phyloP scores from a whole-genome alignment of 2,113 vertebrate species.

The Mionectes macconnelli region DNA sequence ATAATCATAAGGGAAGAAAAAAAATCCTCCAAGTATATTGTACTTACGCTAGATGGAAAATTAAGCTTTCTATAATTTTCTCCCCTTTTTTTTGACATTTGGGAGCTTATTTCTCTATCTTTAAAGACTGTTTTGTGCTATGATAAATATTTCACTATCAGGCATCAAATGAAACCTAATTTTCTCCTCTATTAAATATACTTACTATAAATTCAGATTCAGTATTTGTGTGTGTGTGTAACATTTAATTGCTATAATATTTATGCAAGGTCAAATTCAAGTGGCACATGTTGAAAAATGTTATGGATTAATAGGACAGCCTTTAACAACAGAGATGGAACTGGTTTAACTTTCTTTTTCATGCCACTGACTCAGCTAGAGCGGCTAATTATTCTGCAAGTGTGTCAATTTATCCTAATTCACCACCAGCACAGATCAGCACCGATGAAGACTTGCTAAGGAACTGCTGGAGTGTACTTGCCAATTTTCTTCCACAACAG shows the following conservation, averaged over 20 bases:
- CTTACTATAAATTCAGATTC: neutral
- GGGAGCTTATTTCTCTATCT: neutral
- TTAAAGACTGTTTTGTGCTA: neutral
- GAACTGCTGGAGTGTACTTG: neutral
- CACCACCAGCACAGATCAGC: neutral
- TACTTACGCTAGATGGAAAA: neutral
- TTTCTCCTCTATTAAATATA: conserved; percentile 7
- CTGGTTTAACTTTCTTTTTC: neutral
- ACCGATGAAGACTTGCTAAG: neutral
- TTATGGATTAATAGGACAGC: neutral
- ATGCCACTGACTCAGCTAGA: neutral
- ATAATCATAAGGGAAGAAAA: neutral
- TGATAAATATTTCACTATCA: neutral
- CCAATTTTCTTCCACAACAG: neutral
- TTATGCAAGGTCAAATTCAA: neutral
- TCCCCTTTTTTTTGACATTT: neutral
- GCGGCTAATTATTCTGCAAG: conserved; percentile 15
- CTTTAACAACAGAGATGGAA: neutral
- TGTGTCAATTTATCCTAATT: neutral
- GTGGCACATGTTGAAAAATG: neutral
- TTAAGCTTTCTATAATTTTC: neutral
- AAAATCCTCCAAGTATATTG: neutral
- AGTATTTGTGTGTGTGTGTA: neutral
- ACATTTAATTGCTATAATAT: neutral
- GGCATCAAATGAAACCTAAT: neutral